These are phyloP conservation scores for Chironomus riparius DNA, from an alignment of 2,888 invertebrate genomes.

Conservation along the genomic window DNA sequence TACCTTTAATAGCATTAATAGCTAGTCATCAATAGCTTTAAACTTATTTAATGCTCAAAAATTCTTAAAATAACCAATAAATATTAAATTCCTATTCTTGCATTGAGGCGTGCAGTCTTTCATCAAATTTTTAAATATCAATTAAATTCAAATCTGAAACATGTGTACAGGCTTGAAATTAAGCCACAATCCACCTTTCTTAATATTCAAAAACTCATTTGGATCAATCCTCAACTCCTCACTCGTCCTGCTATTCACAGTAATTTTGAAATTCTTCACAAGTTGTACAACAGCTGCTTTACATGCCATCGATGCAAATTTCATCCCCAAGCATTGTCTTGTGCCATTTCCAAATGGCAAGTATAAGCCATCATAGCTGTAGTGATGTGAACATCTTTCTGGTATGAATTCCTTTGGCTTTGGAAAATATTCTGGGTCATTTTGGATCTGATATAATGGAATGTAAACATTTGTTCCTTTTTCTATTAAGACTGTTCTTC, in stretches of 20 bases:
- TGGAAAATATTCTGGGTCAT: slow-evolving; percentile 12
- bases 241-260: slow-evolving; percentile 35
- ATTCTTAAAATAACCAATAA: too few relatives aligned
- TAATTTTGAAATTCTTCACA: slow-evolving; percentile 34
- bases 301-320: slow-evolving; percentile 37
- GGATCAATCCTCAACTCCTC: slow-evolving; percentile 35
- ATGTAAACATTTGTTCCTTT: background rate
- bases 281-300: slow-evolving; percentile 38
- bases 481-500: background rate
- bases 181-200: slow-evolving; percentile 37
- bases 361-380: slow-evolving; percentile 10
- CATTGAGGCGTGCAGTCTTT: too few relatives aligned
- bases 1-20: too few relatives aligned
- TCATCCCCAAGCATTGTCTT: slow-evolving; percentile 35
- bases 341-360: slow-evolving; percentile 36
- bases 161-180: slow-evolving; percentile 31
- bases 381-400: slow-evolving; percentile 23
- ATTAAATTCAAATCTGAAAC: background rate
- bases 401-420: slow-evolving; percentile 20
- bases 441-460: slow-evolving; percentile 9
- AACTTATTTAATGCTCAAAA: too few relatives aligned
- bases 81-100: too few relatives aligned
- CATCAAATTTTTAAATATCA: background rate
- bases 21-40: too few relatives aligned
- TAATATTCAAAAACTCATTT: slow-evolving; percentile 31